Evolutionary conservation across 1,140 invertebrate species (phyloP), one percentile per base, ranked within the genome.

Genomic region (Lasaia peninsularis): DNA sequence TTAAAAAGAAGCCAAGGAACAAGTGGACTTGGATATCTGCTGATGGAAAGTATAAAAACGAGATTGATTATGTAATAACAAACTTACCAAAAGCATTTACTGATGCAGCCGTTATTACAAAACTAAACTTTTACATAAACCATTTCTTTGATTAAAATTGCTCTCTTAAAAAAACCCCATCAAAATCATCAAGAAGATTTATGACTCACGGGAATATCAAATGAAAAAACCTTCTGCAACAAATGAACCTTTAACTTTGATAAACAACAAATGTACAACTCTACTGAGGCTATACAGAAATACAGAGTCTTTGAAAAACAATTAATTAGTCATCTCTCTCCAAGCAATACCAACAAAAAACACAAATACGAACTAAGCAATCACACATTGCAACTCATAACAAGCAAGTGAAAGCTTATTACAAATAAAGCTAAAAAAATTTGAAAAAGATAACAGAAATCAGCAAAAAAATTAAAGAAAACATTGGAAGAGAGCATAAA

Each of bases 381-480:
- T 24, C 31, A 12, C 12, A 48, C 54, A 1, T 14, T 31, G 31
- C 5, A 44, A 31, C 54, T 48, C 1, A 24, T 48, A 24, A 20
- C 37, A 44, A 21, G 24, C 37, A 55, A 34, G n/a, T 40, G 40
- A 55, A 12, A 10, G 1, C 18, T 55, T 2, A 11, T 55, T 2
- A 4, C 20, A 40, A 55, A 44, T 2, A 55, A 55, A 49, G 10
- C 33, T n/a, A 12, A 1, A 35, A 1, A 33, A 16, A 56, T 20
- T 16, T 44, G 0, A 48, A 31, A 31, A 14, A 14, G 4, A 44
- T 56, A 18, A 31, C 53, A 11, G 20, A 21, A n/a, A 18, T 55
- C 6, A 55, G 53, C 18, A 55, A 55, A 40, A 10, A 55, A 40
- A 55, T 55, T 11, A 8, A 21, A 12, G 34, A 40, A n/a, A 55